Evolutionary conservation across 2,113 vertebrate genomes (phyloP).

Genomic region (Bungarus multicinctus): DNA sequence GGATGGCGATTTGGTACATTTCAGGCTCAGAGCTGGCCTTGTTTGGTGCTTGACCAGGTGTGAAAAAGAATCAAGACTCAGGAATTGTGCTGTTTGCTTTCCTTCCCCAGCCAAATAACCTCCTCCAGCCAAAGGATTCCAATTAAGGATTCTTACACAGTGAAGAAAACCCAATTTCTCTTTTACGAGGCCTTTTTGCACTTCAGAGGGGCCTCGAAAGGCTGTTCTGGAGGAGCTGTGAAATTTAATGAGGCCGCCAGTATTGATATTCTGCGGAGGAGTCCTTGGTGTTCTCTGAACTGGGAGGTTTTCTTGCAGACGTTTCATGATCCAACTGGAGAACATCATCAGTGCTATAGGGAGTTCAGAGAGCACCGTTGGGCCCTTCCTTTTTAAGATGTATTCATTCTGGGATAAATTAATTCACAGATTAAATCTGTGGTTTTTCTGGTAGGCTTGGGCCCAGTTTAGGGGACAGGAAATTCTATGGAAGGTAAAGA

Average conservation of each 20-base stretch:
- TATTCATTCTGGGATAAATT: no score
- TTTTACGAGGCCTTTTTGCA: conserved; percentile 32
- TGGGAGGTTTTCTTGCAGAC: not conserved
- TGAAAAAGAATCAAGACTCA: not conserved
- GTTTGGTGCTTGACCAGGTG: no score
- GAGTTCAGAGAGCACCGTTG: not conserved
- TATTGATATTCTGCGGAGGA: conserved; percentile 15
- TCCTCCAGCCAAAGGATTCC: not conserved
- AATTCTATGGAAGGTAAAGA: not conserved
- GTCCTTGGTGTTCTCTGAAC: not conserved
- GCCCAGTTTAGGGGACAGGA: not conserved
- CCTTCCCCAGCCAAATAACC: not conserved
- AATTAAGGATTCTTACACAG: not conserved
- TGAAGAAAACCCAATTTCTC: conserved; percentile 26
- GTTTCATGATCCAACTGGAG: not conserved
- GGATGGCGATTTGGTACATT: no score
- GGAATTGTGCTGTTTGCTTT: not conserved
- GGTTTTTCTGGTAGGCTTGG: not conserved
- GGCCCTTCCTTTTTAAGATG: not conserved
- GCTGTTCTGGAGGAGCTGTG: not conserved
- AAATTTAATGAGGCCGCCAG: conserved; percentile 30
- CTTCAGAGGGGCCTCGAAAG: conserved; percentile 29
- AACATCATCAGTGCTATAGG: not conserved
- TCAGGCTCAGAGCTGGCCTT: no score
- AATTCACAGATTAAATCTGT: not conserved